phyloP scores from a whole-genome alignment of 2,888 invertebrate species.

The Netelia melanura region DNA sequence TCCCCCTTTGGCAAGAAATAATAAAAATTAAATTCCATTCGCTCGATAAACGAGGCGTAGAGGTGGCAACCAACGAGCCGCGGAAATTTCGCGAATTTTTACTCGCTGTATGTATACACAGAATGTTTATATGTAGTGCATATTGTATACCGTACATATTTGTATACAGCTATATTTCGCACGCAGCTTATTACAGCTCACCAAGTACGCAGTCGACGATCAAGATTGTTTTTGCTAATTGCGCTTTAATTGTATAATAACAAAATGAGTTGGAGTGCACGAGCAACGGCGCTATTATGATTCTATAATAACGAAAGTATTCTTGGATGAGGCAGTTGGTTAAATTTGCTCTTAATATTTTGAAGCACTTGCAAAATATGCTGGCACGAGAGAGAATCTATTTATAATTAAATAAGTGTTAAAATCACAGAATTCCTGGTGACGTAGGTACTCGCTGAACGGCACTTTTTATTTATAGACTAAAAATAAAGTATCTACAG shows the following conservation, averaged over 20 bases:
- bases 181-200: slow-evolving; percentile 12
- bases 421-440: too few species aligned
- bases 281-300: background rate
- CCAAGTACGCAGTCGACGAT: slow-evolving; percentile 3
- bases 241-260: slow-evolving; percentile 41
- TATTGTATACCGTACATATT: slow-evolving; percentile 8
- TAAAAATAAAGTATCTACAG: too few species aligned
- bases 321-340: background rate
- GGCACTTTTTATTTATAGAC: too few species aligned
- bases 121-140: background rate
- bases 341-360: background rate
- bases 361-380: too few species aligned
- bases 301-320: background rate
- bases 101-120: background rate
- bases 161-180: slow-evolving; percentile 12
- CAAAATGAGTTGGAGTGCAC: slow-evolving; percentile 29
- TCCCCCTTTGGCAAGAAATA: slow-evolving; percentile 9
- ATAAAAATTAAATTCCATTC: slow-evolving; percentile 59
- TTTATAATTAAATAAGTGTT: too few species aligned
- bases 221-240: slow-evolving; percentile 47
- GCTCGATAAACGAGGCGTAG: slow-evolving; percentile 50
- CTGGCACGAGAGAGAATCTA: too few species aligned
- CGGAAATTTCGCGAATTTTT: slow-evolving; percentile 37
- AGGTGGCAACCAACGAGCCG: slow-evolving; percentile 7
- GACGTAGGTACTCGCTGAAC: too few species aligned